These are phyloP conservation scores for Brachyptera putata DNA, from an alignment of 2,888 invertebrate genomes.

Conservation along the genomic window DNA sequence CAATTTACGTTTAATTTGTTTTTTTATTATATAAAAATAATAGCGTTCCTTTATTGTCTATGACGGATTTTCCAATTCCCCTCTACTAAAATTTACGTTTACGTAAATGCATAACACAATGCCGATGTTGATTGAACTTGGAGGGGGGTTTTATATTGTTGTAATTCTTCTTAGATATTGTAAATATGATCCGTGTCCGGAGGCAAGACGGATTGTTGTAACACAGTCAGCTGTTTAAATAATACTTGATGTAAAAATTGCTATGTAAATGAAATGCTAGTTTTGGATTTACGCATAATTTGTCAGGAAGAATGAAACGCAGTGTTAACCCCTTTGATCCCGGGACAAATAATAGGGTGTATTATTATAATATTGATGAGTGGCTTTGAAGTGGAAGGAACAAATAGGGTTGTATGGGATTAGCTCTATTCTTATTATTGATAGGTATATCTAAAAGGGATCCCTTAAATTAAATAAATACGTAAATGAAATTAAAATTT, in stretches of 20 bases:
- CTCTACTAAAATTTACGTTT: neutral
- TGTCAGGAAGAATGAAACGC: neutral
- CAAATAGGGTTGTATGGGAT: too few relatives aligned
- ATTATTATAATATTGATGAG: too few relatives aligned
- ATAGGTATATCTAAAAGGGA: too few relatives aligned
- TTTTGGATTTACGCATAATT: conserved; percentile 13
- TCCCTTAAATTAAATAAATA: too few relatives aligned
- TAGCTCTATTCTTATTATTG: too few relatives aligned
- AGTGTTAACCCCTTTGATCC: conserved; percentile 2
- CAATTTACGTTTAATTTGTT: conserved; percentile 17
- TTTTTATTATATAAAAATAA: neutral
- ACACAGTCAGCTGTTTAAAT: conserved; percentile 11
- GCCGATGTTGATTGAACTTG: too few relatives aligned
- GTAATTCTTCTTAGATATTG: neutral
- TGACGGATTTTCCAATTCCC: conserved; percentile 5
- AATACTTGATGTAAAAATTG: neutral
- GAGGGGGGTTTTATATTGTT: neutral
- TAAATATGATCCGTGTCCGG: conserved; percentile 9
- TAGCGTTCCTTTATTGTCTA: neutral
- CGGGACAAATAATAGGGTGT: too few relatives aligned
- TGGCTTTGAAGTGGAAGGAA: too few relatives aligned
- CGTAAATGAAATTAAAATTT: too few relatives aligned
- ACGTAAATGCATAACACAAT: neutral
- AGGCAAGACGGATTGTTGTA: neutral
- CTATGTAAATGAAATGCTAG: conserved; percentile 6